Evolutionary conservation across 2,113 vertebrate species (phyloP), one percentile per base, ranked within the genome.

Genomic region (Dicentrarchus labrax): DNA sequence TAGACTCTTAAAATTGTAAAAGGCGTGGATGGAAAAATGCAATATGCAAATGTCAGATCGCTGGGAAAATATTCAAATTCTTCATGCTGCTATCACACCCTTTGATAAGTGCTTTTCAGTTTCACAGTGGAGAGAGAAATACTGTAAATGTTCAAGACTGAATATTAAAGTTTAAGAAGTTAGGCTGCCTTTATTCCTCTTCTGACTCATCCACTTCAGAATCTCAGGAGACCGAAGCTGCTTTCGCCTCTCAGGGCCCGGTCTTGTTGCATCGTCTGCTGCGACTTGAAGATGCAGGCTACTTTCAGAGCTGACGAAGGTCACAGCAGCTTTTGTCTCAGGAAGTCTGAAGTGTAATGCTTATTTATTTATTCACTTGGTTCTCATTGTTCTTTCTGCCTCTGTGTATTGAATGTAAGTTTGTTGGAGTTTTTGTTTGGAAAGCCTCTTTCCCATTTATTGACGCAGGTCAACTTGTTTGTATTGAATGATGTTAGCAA

Each of bases 11-110:
- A 59, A 73, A 47, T 48, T 59, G 4, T 45, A 41, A 54, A 30
- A 60, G 22, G 41, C 19, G 2, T 24, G 0, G 50, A 83, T 22
- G 19, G 59, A 21, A 71, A 73, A 78, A 76, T 72, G 67, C 54
- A 87, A 83, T 80, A 88, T 87, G 86, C 86, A 88, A 87, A 89
- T 84, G 78, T 74, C 41, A 47, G 72, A 66, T 83, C 70, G n/a
- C 24, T 54, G 51, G n/a, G 53, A 67, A 73, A 74, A 75, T 56
- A 66, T 76, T 78, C 30, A 54, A 65, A 70, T 78, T 80, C 47
- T 57, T 68, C 22, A n/a, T 51, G 61, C 78, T 67, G 79, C 17
- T 71, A 22, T 84, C 66, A 50, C 36, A 38, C 78, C 41, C 30
- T 83, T 80, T 75, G 74, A 86, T 75, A 84, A 87, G 72, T 76